Evolutionary conservation across 2,113 vertebrate genomes (phyloP), one percentile per base, ranked within the genome.

Genomic region (Megaptera novaeangliae): DNA sequence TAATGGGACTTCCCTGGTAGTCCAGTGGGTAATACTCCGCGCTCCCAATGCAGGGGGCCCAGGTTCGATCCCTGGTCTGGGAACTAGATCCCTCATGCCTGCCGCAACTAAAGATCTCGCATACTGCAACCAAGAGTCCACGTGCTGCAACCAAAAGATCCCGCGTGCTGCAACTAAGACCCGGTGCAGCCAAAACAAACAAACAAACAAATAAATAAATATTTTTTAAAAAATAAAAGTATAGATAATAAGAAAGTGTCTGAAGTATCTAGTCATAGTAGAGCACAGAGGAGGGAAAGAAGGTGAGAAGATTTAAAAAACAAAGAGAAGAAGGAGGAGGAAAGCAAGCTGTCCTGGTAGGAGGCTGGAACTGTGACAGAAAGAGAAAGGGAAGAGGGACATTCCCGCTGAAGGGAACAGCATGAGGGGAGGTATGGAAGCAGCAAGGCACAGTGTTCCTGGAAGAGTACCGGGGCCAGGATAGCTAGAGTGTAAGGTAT

Each of bases 401-500:
- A 23, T n/a, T 89, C 20, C 15, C 1, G n/a, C 34, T 11, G 13
- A 44, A 71, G 36, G 64, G 82, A 49, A 27, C 0, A 9, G 74
- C 23, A 2, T 8, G n/a, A 21, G 17, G 59, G 57, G 10, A 57
- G 55, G 31, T 9, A 13, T 0, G 17, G 80, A 41, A 63, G 27
- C 21, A 49, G 23, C 39, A 29, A 55, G 77, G 20, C 21, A 6
- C 39, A 0, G 64, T 1, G 46, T 64, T 71, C 44, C 68, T 0
- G 2, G 31, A 10, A 52, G 0, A 31, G 46, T 2, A 23, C 39
- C 3, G 0, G 1, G 63, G 8, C 52, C 74, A 14, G 27, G 0
- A 13, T 2, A 29, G 44, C 68, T 7, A 4, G 9, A 49, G 66
- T 1, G 1, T 2, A 4, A 64, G 87, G n/a, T 21, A 27, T 13